These are phyloP conservation scores for Drosophila aldrichi DNA, from an alignment of 2,888 invertebrate species.

Conservation along the genomic window DNA sequence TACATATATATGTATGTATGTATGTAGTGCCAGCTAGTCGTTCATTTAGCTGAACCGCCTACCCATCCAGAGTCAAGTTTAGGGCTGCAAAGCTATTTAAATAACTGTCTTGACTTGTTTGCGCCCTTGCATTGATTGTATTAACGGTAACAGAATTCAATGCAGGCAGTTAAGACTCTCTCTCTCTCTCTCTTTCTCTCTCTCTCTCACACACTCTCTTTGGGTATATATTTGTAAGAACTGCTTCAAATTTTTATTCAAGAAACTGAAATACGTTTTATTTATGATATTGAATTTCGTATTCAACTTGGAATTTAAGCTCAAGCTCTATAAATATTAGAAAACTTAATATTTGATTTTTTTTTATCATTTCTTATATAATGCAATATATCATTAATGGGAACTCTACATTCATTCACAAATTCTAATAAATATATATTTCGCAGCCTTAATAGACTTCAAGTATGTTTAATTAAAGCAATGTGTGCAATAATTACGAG, in stretches of 20 bases:
- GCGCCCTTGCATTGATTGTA: constrained; percentile 62
- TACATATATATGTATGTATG: constrained; percentile 2
- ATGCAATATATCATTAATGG: not conserved
- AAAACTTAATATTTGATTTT: too few relatives aligned
- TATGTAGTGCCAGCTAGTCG: constrained; percentile 28
- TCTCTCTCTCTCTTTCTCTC: too few relatives aligned
- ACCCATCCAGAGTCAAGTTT: not conserved
- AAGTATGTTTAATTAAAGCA: constrained; percentile 33
- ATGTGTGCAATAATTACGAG: constrained; percentile 53
- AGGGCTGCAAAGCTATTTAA: constrained; percentile 63
- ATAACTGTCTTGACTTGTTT: constrained; percentile 71
- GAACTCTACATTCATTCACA: not conserved
- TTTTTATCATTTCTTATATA: too few relatives aligned
- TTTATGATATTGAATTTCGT: not conserved
- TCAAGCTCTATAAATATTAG: not conserved
- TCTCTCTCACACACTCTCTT: too few relatives aligned
- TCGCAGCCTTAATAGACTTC: not conserved
- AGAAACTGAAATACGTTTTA: not conserved
- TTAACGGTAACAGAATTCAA: not conserved
- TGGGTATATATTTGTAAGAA: not conserved
- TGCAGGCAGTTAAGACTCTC: too few relatives aligned
- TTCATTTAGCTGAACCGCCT: constrained; percentile 53
- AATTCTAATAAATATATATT: constrained; percentile 17
- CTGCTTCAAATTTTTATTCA: not conserved
- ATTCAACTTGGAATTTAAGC: not conserved